Conservation (phyloP, 2,797 vertebrate species). For the Pantherophis vulpinus region DNA sequence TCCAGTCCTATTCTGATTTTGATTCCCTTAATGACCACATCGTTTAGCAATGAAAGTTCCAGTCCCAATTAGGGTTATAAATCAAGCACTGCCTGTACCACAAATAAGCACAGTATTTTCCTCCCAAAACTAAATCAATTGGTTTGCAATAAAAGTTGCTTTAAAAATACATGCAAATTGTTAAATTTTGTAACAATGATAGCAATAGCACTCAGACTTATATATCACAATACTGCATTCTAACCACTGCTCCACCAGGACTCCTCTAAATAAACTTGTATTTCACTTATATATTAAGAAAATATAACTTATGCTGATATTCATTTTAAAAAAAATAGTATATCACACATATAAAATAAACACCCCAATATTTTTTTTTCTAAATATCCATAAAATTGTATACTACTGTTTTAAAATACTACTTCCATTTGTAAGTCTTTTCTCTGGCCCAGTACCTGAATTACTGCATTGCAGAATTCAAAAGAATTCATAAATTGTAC, state of each 20-base stretch:
- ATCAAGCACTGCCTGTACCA: background rate
- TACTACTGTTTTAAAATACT: background rate
- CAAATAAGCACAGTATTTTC: background rate
- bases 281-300: conserved; percentile 16
- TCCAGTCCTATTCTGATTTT: too few species aligned
- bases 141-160: background rate
- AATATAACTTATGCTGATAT: conserved; percentile 6
- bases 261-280: background rate
- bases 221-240: background rate
- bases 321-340: background rate
- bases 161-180: background rate
- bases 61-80: background rate
- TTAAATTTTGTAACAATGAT: background rate
- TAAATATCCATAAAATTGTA: background rate
- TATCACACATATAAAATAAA: background rate
- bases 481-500: conserved; percentile 97
- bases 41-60: background rate
- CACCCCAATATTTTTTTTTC: background rate
- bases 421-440: background rate
- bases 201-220: background rate
- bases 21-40: background rate
- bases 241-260: background rate
- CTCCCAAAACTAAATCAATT: background rate
- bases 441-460: conserved; percentile 78
- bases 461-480: conserved; percentile 97